Base-by-base conservation (phyloP, 2,888 invertebrate genomes). In the Xestia ashworthii region DNA sequence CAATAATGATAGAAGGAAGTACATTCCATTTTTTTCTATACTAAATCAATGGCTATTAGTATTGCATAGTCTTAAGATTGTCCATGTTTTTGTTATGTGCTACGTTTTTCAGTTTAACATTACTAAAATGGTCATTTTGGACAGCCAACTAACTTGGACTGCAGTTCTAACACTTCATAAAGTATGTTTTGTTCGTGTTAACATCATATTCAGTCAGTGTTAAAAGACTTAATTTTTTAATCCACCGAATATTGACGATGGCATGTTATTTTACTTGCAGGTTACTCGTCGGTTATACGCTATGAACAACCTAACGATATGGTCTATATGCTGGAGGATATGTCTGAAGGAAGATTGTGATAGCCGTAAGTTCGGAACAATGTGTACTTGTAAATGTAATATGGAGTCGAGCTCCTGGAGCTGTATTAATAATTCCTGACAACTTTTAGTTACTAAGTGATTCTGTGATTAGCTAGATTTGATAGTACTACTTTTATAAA, bases 261-360 rank as follows among this genome's bases (percentile, higher is more conserved):
- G 5, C n/a, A 58, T 55, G 5, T 67, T 70, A 50, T 79, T 82
- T 85, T 83, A 71, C 70, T 93, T 93, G 84, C 93, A 95, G 95
- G 93, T 74, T 95, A 94, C 83, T 89, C 95, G 2, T 93, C 95
- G 19, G 93, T 97, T 87, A 96, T 97, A 84, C 96, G 97, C 87
- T 98, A 98, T 93, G 97, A 97, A 88, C 97, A 98, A 90, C 98
- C 97, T 58, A 97, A 96, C 84, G 98, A 98, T 92, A 97, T 97
- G 90, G 97, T 98, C 88, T 97, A 97, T 89, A 98, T 98, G 96
- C 95, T 97, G 84, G 97, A 97, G 74, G 94, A 95, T 53, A 89
- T 90, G 82, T 82, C 88, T 0, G 92, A 92, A n/a, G 90, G 96
- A 95, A 90, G 94, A 83, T 76, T 72, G 53, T 86, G 70, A 88